phyloP scores from a whole-genome alignment of 2,888 invertebrate genomes.

The Trachelus iudaicus region DNA sequence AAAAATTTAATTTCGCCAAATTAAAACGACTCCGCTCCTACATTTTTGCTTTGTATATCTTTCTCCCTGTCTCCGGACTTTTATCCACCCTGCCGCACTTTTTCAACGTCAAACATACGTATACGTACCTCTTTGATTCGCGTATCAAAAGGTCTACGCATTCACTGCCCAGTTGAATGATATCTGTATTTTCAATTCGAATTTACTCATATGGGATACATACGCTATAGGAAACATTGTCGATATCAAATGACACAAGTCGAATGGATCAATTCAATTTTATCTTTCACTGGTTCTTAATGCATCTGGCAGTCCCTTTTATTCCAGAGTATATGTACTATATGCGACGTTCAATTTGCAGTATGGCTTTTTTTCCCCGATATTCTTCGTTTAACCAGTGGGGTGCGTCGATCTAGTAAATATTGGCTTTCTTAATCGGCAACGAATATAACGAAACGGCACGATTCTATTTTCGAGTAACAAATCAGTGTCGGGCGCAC shows the following conservation, averaged over 20 bases:
- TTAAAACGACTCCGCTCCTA: slow-evolving; percentile 12
- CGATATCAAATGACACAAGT: neutral
- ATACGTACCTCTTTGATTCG: neutral
- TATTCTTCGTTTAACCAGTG: neutral
- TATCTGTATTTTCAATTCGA: neutral
- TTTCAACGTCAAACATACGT: neutral
- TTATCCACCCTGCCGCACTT: neutral
- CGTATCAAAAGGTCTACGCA: no score
- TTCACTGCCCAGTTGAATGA: neutral
- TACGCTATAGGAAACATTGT: neutral
- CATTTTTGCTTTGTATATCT: neutral
- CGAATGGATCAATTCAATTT: neutral
- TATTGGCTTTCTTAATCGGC: neutral
- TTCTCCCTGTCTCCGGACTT: neutral
- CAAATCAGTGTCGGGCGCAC: slow-evolving; percentile 18
- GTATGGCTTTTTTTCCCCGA: neutral
- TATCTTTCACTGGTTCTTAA: neutral
- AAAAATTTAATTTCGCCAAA: slow-evolving; percentile 26
- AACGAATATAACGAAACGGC: neutral
- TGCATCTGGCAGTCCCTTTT: neutral
- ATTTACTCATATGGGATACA: neutral
- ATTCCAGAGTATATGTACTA: neutral
- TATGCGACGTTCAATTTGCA: neutral
- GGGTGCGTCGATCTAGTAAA: neutral
- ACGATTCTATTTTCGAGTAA: slow-evolving; percentile 25